Conservation (phyloP, 1,140 invertebrate species). For the Calycopis cecrops region DNA sequence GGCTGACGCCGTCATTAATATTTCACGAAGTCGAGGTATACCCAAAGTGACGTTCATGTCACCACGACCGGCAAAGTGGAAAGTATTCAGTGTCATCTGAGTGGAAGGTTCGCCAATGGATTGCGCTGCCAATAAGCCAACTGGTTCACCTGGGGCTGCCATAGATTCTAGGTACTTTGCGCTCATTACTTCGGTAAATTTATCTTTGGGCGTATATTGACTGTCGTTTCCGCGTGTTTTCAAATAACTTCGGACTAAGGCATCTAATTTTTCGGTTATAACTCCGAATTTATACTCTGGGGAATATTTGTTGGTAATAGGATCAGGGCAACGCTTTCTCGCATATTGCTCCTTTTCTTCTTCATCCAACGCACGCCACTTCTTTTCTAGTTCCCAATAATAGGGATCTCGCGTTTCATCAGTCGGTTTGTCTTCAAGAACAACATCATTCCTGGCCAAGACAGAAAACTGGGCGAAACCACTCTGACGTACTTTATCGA, state of each 20-base stretch:
- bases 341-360: constrained; percentile 76
- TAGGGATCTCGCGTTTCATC: constrained; percentile 56
- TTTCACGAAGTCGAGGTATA: constrained; percentile 97
- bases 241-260: constrained; percentile 81
- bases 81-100: constrained; percentile 99
- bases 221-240: constrained; percentile 56
- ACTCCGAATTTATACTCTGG: constrained; percentile 87
- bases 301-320: constrained; percentile 80
- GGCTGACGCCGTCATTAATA: constrained; percentile 95
- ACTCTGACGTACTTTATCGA: constrained; percentile 56
- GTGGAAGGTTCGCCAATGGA: constrained; percentile 99
- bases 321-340: constrained; percentile 81
- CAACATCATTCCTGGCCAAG: constrained; percentile 43
- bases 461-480: constrained; percentile 47
- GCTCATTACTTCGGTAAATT: constrained; percentile 83
- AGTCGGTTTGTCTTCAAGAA: constrained; percentile 42
- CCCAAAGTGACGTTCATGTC: constrained; percentile 99
- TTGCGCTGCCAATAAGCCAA: constrained; percentile 95
- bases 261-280: constrained; percentile 86
- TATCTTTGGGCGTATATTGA: constrained; percentile 62
- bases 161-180: constrained; percentile 86
- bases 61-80: constrained; percentile 99
- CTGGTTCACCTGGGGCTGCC: constrained; percentile 94
- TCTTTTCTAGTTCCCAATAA: constrained; percentile 76
- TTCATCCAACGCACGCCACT: constrained; percentile 77